These are phyloP conservation scores for Sebastes alutus DNA, from an alignment of 2,797 vertebrate genomes.

Conservation along the genomic window DNA sequence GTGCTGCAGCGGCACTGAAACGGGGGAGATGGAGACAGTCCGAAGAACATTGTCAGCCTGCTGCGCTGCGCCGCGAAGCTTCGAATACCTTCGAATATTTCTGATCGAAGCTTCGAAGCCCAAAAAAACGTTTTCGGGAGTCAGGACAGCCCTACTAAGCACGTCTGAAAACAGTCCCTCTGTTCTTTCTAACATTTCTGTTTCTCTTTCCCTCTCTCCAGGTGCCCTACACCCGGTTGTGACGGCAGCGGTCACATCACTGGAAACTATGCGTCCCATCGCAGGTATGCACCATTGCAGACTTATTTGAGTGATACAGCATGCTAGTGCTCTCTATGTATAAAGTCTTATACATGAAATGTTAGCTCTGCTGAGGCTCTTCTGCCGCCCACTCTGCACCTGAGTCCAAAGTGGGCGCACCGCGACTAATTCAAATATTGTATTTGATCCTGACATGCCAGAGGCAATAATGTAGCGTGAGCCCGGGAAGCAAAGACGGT, in stretches of 20 bases:
- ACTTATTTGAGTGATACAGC: neutral
- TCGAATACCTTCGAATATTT: no score
- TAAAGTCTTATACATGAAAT: constrained; percentile 5
- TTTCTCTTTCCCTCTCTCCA: constrained; percentile 25
- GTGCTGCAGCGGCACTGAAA: no score
- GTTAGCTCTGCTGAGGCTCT: constrained; percentile 24
- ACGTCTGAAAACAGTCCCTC: neutral
- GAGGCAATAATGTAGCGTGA: constrained; percentile 55
- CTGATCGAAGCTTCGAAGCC: no score
- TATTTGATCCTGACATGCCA: constrained; percentile 60
- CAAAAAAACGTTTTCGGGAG: no score
- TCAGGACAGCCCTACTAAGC: neutral
- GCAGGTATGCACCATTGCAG: constrained; percentile 84
- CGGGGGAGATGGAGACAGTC: no score
- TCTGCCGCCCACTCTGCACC: constrained; percentile 12
- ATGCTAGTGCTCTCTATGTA: neutral
- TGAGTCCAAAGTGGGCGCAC: constrained; percentile 22
- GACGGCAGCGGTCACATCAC: constrained; percentile 99
- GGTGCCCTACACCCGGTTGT: constrained; percentile 94
- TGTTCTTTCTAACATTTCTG: neutral
- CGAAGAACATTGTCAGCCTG: no score
- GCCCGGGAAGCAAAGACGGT: constrained; percentile 49
- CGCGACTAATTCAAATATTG: constrained; percentile 57
- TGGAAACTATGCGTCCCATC: constrained; percentile 98
- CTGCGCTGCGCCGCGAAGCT: no score